Evolutionary conservation across 2,797 vertebrate genomes (phyloP).

Genomic region (Lates japonicus): DNA sequence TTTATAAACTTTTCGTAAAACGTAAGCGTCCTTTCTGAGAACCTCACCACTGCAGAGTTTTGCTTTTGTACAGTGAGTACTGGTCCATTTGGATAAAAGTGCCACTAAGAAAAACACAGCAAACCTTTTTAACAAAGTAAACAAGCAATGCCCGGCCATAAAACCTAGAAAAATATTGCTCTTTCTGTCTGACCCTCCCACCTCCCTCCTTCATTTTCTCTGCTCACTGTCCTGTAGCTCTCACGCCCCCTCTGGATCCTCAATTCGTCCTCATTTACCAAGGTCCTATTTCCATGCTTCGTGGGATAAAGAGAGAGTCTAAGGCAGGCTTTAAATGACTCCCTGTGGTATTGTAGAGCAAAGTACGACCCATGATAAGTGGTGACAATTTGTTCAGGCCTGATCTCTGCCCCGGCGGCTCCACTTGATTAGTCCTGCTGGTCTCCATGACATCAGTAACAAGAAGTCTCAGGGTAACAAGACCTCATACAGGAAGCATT

Average conservation of each 20-base stretch:
- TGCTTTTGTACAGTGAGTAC: background rate
- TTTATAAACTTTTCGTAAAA: background rate
- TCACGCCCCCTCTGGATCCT: background rate
- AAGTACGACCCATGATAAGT: slow-evolving; percentile 66
- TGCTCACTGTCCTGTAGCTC: background rate
- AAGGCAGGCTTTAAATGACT: slow-evolving; percentile 48
- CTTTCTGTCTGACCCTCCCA: background rate
- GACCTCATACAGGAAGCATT: slow-evolving; percentile 21
- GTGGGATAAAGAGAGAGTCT: slow-evolving; percentile 49
- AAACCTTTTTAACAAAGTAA: slow-evolving; percentile 4
- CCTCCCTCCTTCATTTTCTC: background rate
- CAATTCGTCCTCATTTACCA: background rate
- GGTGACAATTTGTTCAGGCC: slow-evolving; percentile 59
- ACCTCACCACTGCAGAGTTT: background rate
- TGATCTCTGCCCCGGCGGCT: too few species aligned
- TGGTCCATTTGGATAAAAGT: background rate
- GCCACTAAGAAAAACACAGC: background rate
- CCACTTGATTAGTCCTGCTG: slow-evolving; percentile 66
- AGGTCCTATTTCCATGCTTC: slow-evolving; percentile 19
- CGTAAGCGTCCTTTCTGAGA: background rate
- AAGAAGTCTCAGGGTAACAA: slow-evolving; percentile 42
- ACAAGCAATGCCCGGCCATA: slow-evolving; percentile 5
- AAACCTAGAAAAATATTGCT: slow-evolving; percentile 12
- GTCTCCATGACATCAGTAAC: slow-evolving; percentile 56
- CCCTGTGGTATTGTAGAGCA: slow-evolving; percentile 50